A percentile compares a stretch with the other conserved stretches of the same genome.
Conservation (phyloP, 2,797 vertebrate species). For the Loris lydekkerianus region DNA sequence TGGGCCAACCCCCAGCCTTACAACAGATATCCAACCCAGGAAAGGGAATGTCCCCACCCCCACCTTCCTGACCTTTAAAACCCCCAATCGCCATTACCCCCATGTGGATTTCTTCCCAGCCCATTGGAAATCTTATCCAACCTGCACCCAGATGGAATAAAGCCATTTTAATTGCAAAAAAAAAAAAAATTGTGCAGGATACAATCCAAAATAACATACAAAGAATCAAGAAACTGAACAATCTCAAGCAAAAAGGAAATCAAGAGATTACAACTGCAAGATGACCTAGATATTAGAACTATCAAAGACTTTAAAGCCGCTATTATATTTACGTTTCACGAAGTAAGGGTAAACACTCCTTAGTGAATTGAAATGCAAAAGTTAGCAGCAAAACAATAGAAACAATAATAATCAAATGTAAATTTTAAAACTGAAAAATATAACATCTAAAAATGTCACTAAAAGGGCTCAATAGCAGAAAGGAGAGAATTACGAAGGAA, state of each 20-base stretch:
- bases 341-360: neutral
- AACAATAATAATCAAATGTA: neutral
- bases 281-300: neutral
- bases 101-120: too few relatives aligned
- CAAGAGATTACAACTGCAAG: neutral
- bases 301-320: neutral
- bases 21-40: too few relatives aligned
- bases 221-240: neutral
- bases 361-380: neutral
- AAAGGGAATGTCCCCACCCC: too few relatives aligned
- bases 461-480: neutral
- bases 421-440: conserved; percentile 42
- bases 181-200: neutral
- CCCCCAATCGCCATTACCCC: too few relatives aligned
- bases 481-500: neutral
- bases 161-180: too few relatives aligned
- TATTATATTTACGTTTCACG: neutral
- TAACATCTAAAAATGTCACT: neutral
- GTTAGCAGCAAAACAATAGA: neutral
- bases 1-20: too few relatives aligned
- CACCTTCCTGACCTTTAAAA: too few relatives aligned
- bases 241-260: neutral
- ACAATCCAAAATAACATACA: neutral
- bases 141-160: too few relatives aligned
- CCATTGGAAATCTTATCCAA: too few relatives aligned